Evolutionary conservation across 2,113 vertebrate species (phyloP).

Genomic region (Halcyon malimbica): DNA sequence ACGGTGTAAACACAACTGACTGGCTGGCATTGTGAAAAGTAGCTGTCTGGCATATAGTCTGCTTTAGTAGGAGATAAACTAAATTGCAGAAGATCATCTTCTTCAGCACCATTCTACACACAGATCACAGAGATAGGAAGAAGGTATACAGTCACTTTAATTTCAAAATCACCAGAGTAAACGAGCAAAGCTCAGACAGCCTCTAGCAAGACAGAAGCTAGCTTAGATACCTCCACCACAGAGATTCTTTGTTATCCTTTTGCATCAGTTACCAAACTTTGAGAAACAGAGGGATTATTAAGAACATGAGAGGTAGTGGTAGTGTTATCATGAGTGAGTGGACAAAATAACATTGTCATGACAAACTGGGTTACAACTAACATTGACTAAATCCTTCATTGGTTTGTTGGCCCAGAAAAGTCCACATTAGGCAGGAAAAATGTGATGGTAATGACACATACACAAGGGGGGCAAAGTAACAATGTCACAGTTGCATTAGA

Average conservation of each 20-base stretch:
- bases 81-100: neutral
- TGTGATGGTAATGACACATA: neutral
- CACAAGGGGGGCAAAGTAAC: neutral
- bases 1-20: neutral
- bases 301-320: neutral
- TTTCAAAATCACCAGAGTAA: neutral
- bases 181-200: neutral
- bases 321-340: neutral
- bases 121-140: neutral
- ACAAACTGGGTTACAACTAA: neutral
- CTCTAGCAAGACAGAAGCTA: neutral
- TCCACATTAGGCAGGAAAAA: neutral
- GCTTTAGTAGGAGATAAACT: conserved; percentile 7
- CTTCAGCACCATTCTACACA: neutral
- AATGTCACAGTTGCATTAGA: neutral
- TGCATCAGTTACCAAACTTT: neutral
- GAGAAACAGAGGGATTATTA: neutral
- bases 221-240: neutral
- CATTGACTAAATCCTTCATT: neutral
- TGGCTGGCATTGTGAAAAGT: neutral
- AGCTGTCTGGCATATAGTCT: neutral
- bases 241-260: neutral
- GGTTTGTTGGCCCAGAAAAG: neutral
- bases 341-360: neutral
- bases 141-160: neutral